These are phyloP conservation scores for Pollenia amentaria DNA, from an alignment of 2,888 invertebrate genomes.

Conservation along the genomic window DNA sequence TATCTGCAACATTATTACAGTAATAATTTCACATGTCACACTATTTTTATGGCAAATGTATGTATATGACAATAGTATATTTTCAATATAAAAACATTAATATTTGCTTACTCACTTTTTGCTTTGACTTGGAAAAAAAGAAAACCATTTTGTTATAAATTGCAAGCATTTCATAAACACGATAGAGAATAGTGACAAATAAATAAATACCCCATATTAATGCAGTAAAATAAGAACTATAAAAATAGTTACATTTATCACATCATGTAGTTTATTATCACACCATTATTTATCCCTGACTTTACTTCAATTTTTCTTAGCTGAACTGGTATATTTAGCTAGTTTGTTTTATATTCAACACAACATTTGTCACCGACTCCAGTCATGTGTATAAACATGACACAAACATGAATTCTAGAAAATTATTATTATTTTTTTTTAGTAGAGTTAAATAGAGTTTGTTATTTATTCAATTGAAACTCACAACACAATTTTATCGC, in stretches of 20 bases:
- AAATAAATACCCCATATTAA: slow-evolving; percentile 55
- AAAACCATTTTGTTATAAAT: slow-evolving; percentile 31
- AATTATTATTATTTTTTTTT: not conserved
- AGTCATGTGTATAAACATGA: slow-evolving; percentile 64
- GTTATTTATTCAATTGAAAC: slow-evolving; percentile 54
- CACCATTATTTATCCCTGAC: slow-evolving; percentile 59
- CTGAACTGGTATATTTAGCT: not conserved
- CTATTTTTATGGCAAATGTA: not conserved
- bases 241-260: slow-evolving; percentile 64
- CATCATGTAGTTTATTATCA: slow-evolving; percentile 58
- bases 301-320: slow-evolving; percentile 21
- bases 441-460: slow-evolving; percentile 31
- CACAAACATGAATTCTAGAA: slow-evolving; percentile 54
- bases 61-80: slow-evolving; percentile 14
- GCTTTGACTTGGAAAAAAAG: not conserved
- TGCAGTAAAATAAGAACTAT: slow-evolving; percentile 49
- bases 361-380: slow-evolving; percentile 60
- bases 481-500: slow-evolving; percentile 33
- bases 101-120: slow-evolving; percentile 38
- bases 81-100: slow-evolving; percentile 10
- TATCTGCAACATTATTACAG: not conserved
- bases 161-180: slow-evolving; percentile 46
- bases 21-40: slow-evolving; percentile 15
- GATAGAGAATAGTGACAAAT: slow-evolving; percentile 34
- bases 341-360: slow-evolving; percentile 54